Conservation (phyloP, 2,113 vertebrate genomes). For the Bungarus multicinctus region DNA sequence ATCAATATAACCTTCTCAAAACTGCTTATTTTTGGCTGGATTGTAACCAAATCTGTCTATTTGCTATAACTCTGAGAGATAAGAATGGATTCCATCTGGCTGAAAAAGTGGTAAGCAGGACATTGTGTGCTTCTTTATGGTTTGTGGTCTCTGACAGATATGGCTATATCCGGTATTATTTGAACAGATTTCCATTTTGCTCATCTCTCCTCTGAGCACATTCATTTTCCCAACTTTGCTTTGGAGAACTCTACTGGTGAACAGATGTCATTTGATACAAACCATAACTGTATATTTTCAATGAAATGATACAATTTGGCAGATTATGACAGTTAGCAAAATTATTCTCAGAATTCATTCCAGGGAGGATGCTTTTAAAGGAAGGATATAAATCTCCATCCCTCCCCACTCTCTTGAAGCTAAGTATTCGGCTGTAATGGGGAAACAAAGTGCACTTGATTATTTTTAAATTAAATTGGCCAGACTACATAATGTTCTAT, state of each 20-base stretch:
- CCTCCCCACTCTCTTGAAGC: not conserved
- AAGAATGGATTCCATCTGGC: not conserved
- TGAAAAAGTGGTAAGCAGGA: not conserved
- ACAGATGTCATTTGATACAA: not conserved
- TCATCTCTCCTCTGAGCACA: not conserved
- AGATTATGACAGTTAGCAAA: not conserved
- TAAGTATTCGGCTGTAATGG: not conserved
- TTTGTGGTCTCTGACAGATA: not conserved
- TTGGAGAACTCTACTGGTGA: not conserved
- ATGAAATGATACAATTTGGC: not conserved
- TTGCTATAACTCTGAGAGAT: not conserved
- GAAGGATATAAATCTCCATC: constrained; percentile 15
- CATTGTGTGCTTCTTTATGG: not conserved
- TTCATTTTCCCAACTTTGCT: not conserved
- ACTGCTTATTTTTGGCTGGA: not conserved
- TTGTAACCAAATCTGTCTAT: not conserved
- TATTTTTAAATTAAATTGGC: constrained; percentile 30
- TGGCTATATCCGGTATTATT: not conserved
- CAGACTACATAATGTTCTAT: constrained; percentile 5
- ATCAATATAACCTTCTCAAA: not conserved
- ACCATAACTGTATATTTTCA: not conserved
- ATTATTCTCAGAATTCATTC: not conserved
- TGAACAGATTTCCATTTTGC: not conserved
- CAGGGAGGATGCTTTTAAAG: not conserved
- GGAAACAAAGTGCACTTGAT: not conserved